These are phyloP conservation scores for Ctena decussata DNA, from an alignment of 2,888 invertebrate genomes.

Conservation along the genomic window DNA sequence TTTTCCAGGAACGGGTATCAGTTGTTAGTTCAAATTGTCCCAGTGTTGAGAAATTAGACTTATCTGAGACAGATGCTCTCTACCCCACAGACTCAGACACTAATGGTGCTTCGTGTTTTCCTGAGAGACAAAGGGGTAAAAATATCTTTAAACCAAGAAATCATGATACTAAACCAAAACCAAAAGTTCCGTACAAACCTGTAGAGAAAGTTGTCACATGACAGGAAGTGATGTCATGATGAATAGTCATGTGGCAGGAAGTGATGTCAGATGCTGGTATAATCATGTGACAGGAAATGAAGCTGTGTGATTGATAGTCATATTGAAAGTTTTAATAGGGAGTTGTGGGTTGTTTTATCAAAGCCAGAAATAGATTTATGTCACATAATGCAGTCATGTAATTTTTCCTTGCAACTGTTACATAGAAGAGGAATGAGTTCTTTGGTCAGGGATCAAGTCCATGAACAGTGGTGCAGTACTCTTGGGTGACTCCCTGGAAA, in stretches of 20 bases:
- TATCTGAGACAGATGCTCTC: slow-evolving; percentile 80
- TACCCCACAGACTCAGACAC: slow-evolving; percentile 64
- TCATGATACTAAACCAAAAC: slow-evolving; percentile 53
- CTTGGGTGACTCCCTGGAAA: too few species aligned
- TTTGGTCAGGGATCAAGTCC: too few species aligned
- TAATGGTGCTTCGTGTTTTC: slow-evolving; percentile 51
- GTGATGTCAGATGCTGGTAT: background rate
- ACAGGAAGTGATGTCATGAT: slow-evolving; percentile 17
- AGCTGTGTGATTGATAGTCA: background rate
- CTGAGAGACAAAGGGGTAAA: slow-evolving; percentile 64
- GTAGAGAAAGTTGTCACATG: slow-evolving; percentile 64
- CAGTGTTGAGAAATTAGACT: slow-evolving; percentile 80
- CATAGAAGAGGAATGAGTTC: too few species aligned
- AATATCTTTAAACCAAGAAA: slow-evolving; percentile 71
- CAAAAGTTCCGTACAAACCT: slow-evolving; percentile 71
- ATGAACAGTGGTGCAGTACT: too few species aligned
- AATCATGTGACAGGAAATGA: background rate
- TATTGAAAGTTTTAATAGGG: background rate
- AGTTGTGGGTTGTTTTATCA: too few species aligned
- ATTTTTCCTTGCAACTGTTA: background rate
- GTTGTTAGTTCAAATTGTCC: slow-evolving; percentile 68
- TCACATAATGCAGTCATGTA: background rate
- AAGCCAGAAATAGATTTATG: too few species aligned
- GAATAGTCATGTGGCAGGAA: background rate
- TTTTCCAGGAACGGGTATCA: slow-evolving; percentile 76